Base-by-base conservation (phyloP, 2,113 vertebrate genomes). In the Beaufortia kweichowensis region DNA sequence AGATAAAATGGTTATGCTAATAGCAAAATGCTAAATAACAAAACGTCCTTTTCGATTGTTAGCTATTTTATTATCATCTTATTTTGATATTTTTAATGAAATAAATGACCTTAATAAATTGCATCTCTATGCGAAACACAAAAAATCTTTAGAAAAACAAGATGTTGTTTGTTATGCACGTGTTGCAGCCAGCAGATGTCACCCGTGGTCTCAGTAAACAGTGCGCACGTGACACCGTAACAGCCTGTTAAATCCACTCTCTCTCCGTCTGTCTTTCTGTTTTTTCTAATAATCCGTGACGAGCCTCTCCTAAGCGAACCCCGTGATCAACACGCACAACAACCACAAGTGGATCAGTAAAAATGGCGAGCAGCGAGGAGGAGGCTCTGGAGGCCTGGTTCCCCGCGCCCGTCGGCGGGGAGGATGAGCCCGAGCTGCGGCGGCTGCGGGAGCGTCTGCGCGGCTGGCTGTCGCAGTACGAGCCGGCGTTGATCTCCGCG, bases 361-460 rank as follows among this genome's bases (percentile, higher is more conserved):
- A 76, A 84, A 93, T 93, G 91, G 90, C 91, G 89, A 91, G 88
- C 88, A 87, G 60, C 48, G 48, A 53, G 85, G 90, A 90, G 87
- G 91, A 92, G 90, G 86, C 79, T 63, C 82, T 93, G 65, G 91
- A 93, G 88, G 75, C 88, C 56, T 84, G 92, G 48, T 93, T 93
- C 80, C 89, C 92, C 75, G 90, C 86, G 69, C 84, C 81, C 35
- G 63, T 26, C 6, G 75, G 87, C 80, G 88, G 68, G 28, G 87
- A 88, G 28, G 76, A 75, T 14, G 79, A 77, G 55, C 85, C 85
- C 55, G 90, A 92, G 88, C 88, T 92, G 0, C 79, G 86, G 65
- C 83, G 85, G 31, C 79, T 96, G 82, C 87, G 92, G 84, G 92
- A 94, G 83, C 85, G 91, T 65, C 93, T 96, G 48, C 91, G 92